Evolutionary conservation across 2,888 invertebrate species (phyloP), one percentile per base, ranked within the genome.

Genomic region (Melipona beecheii): DNA sequence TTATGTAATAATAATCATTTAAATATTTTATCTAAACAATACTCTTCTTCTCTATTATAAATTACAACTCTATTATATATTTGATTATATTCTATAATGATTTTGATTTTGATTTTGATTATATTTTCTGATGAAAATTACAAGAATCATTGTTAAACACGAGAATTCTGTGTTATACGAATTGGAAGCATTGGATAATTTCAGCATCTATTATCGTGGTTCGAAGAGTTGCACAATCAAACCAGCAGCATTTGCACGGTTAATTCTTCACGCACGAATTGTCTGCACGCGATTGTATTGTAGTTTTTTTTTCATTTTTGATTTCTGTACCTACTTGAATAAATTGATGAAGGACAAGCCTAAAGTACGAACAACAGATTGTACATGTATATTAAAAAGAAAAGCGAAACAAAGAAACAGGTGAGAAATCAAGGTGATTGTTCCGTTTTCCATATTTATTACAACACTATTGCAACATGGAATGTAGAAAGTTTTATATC

Each of bases 221-320:
- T 78, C 71, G 78, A 83, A 80, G 62, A 60, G 65, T 75, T 81
- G 69, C 78, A 69, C 81, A 83, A 90, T 84, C 75, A 62, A 64
- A 52, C 62, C 66, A 31, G 17, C 58, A 27, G 27, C 62, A 64
- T 73, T 86, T 71, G 52, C 84, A 70, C 81, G 78, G 84, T 72
- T 77, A 66, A 89, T 89, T 79, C 86, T 89, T 90, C 88, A 91
- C 89, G 90, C 90, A 89, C 88, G 91, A 90, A 91, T 91, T 91
- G 85, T 71, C 84, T 62, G 78, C 81, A 60, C 56, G 49, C 56
- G 68, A 77, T 81, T 72, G 78, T 31, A 31, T 81, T 72, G 78
- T 31, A 31, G 4, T 31, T 31, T 31, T 31, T 71, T n/a, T 65
- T 86, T 90, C 27, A 24, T 58, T 58, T 87, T 87, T 85, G 75